phyloP scores from a whole-genome alignment of 2,113 vertebrate species.

The Pterocles gutturalis region DNA sequence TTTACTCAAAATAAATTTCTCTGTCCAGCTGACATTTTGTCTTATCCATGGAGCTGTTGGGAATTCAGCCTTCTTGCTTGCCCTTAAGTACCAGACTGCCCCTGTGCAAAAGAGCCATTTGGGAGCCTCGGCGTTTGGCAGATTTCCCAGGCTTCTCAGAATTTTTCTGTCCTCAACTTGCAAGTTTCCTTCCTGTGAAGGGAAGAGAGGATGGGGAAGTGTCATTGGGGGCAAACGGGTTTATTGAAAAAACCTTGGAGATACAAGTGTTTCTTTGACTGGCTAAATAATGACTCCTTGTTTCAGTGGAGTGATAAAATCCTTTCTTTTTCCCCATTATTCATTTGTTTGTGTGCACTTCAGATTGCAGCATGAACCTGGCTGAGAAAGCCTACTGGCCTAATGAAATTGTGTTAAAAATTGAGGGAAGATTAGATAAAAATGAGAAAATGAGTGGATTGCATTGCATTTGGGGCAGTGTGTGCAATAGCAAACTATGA shows the following conservation, averaged over 20 bases:
- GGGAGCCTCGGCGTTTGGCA: not conserved
- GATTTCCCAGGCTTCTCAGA: not conserved
- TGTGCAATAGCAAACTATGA: not conserved
- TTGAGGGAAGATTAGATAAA: not conserved
- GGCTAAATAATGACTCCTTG: not conserved
- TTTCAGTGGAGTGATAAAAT: not conserved
- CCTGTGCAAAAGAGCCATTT: not conserved
- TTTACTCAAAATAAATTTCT: not conserved
- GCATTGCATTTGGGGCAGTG: not conserved
- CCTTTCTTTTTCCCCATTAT: not conserved
- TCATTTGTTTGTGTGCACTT: not conserved
- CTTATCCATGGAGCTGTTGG: not conserved
- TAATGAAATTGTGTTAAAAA: not conserved
- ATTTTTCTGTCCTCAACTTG: not conserved
- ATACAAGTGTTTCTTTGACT: slow-evolving; percentile 8
- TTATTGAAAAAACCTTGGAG: too few species aligned
- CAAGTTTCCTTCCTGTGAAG: slow-evolving; percentile 20
- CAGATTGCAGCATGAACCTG: not conserved
- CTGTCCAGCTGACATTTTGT: not conserved
- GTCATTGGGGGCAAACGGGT: too few species aligned
- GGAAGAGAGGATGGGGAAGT: not conserved
- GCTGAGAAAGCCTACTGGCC: not conserved
- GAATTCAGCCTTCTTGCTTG: not conserved
- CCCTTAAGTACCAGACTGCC: rapidly evolving
- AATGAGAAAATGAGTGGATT: not conserved